Conservation (phyloP, 2,888 invertebrate genomes). For the Minunthozetes semirufus region DNA sequence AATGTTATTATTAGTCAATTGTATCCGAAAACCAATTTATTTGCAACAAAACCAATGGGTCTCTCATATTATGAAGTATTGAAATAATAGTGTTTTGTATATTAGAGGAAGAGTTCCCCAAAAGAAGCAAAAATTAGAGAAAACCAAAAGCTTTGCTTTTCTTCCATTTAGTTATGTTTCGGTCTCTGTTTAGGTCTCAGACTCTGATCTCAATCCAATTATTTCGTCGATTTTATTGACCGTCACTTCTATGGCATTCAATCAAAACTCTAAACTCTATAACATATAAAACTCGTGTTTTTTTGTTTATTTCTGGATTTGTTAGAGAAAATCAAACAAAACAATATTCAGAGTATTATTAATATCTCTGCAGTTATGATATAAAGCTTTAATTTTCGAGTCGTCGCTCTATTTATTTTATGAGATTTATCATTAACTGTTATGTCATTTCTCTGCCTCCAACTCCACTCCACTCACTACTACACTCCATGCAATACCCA, state of each 20-base stretch:
- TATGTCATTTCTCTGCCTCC: too few relatives aligned
- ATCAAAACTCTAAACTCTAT: not conserved
- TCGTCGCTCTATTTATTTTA: not conserved
- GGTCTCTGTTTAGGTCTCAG: not conserved
- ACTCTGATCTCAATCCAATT: constrained; percentile 13
- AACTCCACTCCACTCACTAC: too few relatives aligned
- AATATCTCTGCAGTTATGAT: too few relatives aligned
- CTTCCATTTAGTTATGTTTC: not conserved
- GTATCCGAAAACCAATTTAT: constrained; percentile 9
- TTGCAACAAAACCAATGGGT: not conserved
- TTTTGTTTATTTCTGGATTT: not conserved
- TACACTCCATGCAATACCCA: too few relatives aligned
- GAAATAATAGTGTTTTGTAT: not conserved
- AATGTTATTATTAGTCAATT: constrained; percentile 20
- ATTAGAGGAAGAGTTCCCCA: not conserved
- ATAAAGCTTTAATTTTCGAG: not conserved
- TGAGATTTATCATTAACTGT: not conserved
- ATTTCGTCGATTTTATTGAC: constrained; percentile 4
- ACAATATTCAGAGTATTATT: not conserved
- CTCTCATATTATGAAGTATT: constrained; percentile 1
- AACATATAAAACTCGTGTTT: too few relatives aligned
- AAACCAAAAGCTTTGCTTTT: constrained; percentile 24
- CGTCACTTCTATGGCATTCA: not conserved
- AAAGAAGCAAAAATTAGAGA: not conserved
- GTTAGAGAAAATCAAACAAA: not conserved